These are phyloP conservation scores for Oxystoma pomonae DNA, from an alignment of 2,888 invertebrate genomes.

Conservation along the genomic window DNA sequence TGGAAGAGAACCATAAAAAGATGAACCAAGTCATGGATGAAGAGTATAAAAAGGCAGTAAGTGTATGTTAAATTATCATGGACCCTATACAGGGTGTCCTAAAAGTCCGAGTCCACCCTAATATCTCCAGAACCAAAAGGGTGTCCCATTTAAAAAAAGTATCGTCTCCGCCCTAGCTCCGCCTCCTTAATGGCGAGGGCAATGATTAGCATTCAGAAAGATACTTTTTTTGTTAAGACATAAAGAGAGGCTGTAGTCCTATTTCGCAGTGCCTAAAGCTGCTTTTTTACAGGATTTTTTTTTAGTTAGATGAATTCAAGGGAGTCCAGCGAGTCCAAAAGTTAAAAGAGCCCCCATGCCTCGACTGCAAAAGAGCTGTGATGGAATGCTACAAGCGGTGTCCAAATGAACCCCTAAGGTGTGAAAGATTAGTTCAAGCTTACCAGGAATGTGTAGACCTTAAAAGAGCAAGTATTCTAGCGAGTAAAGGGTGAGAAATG, in stretches of 20 bases:
- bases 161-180: no score
- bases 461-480: constrained; percentile 46
- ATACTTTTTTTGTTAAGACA: no score
- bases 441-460: constrained; percentile 60
- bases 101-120: no score
- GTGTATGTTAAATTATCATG: no score
- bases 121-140: no score
- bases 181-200: no score
- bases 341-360: constrained; percentile 50
- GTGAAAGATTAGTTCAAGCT: constrained; percentile 56
- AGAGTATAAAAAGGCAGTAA: constrained; percentile 55
- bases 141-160: no score
- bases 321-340: constrained; percentile 22
- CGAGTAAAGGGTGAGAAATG: constrained; percentile 27
- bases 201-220: no score
- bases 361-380: constrained; percentile 53
- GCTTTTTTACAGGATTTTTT: constrained; percentile 1
- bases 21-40: constrained; percentile 55
- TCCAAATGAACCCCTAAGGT: constrained; percentile 56
- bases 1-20: constrained; percentile 55
- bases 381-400: constrained; percentile 58
- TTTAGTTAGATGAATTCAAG: constrained; percentile 36
- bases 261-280: neutral
- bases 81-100: no score
- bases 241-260: neutral